Percentiles rank a stretch among this genome's conserved stretches.
Evolutionary conservation across 2,113 vertebrate species (phyloP).

Genomic region (Nothocercus julius): DNA sequence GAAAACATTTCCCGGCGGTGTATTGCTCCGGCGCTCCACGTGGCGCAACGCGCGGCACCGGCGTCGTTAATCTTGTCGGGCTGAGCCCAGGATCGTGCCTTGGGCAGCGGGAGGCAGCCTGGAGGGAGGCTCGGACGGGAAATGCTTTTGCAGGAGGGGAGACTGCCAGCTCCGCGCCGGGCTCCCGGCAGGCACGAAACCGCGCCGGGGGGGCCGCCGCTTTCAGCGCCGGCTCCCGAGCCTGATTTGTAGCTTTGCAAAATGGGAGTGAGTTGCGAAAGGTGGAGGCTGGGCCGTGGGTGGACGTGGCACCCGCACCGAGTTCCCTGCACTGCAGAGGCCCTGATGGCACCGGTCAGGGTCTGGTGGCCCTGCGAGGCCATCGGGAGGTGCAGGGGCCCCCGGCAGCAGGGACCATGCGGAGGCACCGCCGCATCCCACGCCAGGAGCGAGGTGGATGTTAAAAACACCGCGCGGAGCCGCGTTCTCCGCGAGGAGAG

Average conservation of each 20-base stretch:
- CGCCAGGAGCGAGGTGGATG: not conserved
- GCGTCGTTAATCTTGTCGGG: not conserved
- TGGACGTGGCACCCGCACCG: too few species aligned
- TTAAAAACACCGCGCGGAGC: not conserved
- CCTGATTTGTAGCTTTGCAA: not conserved
- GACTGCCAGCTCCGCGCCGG: not conserved
- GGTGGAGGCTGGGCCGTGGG: too few species aligned
- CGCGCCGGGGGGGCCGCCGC: fast-evolving
- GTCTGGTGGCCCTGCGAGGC: not conserved
- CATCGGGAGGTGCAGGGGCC: not conserved
- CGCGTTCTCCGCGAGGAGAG: not conserved
- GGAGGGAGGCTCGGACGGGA: fast-evolving
- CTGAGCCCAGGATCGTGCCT: not conserved
- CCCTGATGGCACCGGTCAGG: too few species aligned
- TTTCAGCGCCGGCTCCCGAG: fast-evolving
- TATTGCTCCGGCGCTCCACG: not conserved
- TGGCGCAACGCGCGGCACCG: not conserved
- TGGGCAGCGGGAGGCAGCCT: not conserved
- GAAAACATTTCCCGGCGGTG: fast-evolving
- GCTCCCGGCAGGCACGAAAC: fast-evolving
- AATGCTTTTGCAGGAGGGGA: not conserved
- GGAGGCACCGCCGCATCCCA: not conserved
- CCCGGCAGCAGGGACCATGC: not conserved
- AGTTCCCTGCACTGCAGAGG: too few species aligned
- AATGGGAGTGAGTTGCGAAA: not conserved